Evolutionary conservation across 2,113 vertebrate species (phyloP).

Genomic region (Diadophis punctatus): DNA sequence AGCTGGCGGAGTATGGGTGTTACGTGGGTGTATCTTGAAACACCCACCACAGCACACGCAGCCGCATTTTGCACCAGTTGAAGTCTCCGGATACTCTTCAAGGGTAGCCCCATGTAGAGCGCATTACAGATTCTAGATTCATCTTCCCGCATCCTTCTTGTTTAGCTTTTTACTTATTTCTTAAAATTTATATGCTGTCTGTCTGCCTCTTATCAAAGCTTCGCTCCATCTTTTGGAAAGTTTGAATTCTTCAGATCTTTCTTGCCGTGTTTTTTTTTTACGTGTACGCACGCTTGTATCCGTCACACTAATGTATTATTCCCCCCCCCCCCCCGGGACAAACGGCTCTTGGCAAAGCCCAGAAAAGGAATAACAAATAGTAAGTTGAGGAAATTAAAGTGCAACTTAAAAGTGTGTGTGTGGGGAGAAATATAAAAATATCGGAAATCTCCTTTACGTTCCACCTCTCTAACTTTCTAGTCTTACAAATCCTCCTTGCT

Average conservation of each 20-base stretch:
- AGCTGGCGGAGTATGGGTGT: no score
- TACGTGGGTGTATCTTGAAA: no score
- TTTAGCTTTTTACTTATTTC: neutral
- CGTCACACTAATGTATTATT: neutral
- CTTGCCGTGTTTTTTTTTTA: neutral
- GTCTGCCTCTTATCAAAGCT: no score
- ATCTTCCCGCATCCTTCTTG: neutral
- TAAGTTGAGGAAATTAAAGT: neutral
- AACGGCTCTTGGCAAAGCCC: neutral
- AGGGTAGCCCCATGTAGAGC: no score
- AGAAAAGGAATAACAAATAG: neutral
- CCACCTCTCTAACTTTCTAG: neutral
- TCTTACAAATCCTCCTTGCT: neutral
- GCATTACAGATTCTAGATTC: no score
- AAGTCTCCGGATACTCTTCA: no score
- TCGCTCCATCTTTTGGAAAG: neutral
- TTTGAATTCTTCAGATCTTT: neutral
- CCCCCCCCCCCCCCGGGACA: no score
- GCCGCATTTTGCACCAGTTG: no score
- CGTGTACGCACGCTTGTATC: no score
- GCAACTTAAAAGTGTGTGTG: neutral
- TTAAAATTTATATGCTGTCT: no score
- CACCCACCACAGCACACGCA: no score
- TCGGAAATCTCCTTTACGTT: neutral
- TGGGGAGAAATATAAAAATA: neutral